A percentile compares a stretch with the other conserved stretches of the same genome.
phyloP scores from a whole-genome alignment of 1,140 invertebrate genomes.

The Philaenus spumarius region DNA sequence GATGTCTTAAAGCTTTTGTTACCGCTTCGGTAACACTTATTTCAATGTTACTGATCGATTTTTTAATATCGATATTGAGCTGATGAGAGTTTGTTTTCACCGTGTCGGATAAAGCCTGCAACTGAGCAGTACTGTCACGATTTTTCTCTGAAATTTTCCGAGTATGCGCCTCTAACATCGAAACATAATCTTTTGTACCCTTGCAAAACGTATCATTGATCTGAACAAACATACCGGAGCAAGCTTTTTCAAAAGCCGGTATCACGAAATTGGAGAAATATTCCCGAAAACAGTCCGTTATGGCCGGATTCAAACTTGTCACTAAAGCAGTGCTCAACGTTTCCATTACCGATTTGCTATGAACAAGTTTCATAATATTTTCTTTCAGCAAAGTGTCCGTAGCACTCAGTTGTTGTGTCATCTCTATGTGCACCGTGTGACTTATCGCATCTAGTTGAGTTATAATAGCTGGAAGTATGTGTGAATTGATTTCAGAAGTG shows the following conservation, averaged over 20 bases:
- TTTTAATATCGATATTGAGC: not conserved
- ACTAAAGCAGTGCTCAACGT: constrained; percentile 58
- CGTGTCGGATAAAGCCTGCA: constrained; percentile 36
- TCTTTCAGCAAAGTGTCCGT: constrained; percentile 69
- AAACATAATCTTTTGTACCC: constrained; percentile 86
- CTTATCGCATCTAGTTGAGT: constrained; percentile 56
- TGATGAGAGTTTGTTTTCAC: constrained; percentile 30
- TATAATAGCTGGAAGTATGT: constrained; percentile 46
- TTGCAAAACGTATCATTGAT: constrained; percentile 77
- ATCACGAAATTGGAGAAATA: constrained; percentile 64
- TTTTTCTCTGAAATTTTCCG: constrained; percentile 18
- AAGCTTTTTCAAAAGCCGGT: constrained; percentile 78
- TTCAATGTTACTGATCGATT: not conserved
- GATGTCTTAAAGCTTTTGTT: constrained; percentile 9
- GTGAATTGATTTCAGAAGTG: constrained; percentile 18
- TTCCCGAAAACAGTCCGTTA: constrained; percentile 65
- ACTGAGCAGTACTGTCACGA: constrained; percentile 36
- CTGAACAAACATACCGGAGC: constrained; percentile 78
- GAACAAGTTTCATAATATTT: constrained; percentile 68
- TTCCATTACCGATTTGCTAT: constrained; percentile 68
- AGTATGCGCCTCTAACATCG: constrained; percentile 21
- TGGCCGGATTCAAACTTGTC: constrained; percentile 53
- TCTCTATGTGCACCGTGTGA: constrained; percentile 58
- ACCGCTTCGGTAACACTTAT: constrained; percentile 6
- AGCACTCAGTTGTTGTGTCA: constrained; percentile 58